Evolutionary conservation across 2,113 vertebrate genomes (phyloP), one percentile per base, ranked within the genome.

Genomic region (Piliocolobus tephrosceles): DNA sequence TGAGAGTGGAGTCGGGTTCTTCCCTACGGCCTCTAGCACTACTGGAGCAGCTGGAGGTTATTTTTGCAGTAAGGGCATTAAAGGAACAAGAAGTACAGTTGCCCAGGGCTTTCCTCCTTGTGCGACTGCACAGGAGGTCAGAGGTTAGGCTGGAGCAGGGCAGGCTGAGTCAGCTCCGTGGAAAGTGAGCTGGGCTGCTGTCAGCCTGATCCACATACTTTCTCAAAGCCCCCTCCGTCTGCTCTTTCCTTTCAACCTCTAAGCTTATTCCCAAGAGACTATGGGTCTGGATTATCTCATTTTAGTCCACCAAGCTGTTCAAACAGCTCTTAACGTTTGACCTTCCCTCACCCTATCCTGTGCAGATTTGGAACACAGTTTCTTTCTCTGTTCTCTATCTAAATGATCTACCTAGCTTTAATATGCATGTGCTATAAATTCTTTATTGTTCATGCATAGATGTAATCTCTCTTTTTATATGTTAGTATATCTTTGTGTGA

Each of bases 21-120:
- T 52, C 89, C 72, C 88, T 2, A 0, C 68, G 61, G 79, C 89
- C 95, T 96, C 90, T 6, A 52, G 57, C 66, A 72, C 72, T 82
- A n/a, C 79, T 70, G 93, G 80, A 97, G 94, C 98, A 98, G 97
- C 97, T 98, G 98, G 92, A 81, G 85, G 87, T 97, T 98, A 98
- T 98, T 98, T 98, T 96, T 97, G 96, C 89, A 95, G 87, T 32
- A 58, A 35, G 52, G 87, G 70, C 96, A 80, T 94, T 95, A 95
- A 90, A 90, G 64, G 47, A 95, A 70, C 85, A 90, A 87, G 73
- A 70, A 92, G 47, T 47, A 38, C 95, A 96, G 81, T 96, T 97
- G 97, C 88, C 94, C 47, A 84, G 87, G 84, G 38, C 97, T 96
- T 82, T 94, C 66, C 72, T 94, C 72, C 85, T 30, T 85, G 47